Evolutionary conservation across 1,140 invertebrate genomes (phyloP).

Genomic region (Bombus impatiens): DNA sequence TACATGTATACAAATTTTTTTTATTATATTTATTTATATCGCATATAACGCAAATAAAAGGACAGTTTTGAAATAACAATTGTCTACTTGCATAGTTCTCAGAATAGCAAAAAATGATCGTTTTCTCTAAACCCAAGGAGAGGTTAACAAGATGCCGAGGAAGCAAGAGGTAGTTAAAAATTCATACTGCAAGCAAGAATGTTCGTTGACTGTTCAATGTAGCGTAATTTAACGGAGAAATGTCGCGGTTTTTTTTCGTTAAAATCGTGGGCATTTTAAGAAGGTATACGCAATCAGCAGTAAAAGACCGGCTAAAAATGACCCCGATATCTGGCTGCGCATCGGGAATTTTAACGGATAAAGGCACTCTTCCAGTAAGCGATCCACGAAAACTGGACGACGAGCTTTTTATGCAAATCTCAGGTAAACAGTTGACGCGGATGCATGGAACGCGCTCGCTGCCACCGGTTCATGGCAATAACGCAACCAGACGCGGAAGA

Average conservation of each 20-base stretch:
- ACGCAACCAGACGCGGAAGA: neutral
- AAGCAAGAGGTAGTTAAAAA: no score
- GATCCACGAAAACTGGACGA: conserved; percentile 17
- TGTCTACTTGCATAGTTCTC: no score
- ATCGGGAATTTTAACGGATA: conserved; percentile 53
- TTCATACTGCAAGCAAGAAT: no score
- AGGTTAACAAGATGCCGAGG: no score
- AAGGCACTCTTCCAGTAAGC: conserved; percentile 28
- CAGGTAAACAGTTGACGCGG: neutral
- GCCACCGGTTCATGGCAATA: conserved; percentile 16
- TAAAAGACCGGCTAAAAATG: conserved; percentile 24
- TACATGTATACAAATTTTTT: no score
- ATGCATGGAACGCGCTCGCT: neutral
- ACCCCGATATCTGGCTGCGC: neutral
- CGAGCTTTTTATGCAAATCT: conserved; percentile 54
- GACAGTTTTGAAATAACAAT: no score
- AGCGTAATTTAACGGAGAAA: neutral
- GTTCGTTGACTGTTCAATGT: no score
- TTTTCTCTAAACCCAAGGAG: no score
- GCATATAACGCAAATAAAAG: no score
- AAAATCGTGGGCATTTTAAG: conserved; percentile 19
- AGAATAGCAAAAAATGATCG: no score
- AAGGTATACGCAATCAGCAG: neutral
- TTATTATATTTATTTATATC: no score
- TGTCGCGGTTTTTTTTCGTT: neutral